phyloP scores from a whole-genome alignment of 2,888 invertebrate species.

The Rhogogaster chlorosoma region DNA sequence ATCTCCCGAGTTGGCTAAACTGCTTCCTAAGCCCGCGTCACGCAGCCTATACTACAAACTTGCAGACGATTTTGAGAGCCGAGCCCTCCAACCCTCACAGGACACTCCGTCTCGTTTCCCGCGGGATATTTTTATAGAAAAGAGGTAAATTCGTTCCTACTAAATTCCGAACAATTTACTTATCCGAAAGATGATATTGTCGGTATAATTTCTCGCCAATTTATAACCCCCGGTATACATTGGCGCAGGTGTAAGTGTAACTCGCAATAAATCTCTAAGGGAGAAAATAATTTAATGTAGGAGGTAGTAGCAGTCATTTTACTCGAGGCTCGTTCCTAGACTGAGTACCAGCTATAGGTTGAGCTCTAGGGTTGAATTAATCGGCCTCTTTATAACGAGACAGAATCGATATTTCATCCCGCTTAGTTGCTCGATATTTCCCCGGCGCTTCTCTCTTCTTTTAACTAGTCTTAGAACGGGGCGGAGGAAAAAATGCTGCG shows the following conservation, averaged over 20 bases:
- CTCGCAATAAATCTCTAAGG: conserved; percentile 28
- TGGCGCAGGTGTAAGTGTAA: conserved; percentile 16
- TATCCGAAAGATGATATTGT: not conserved
- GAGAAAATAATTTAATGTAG: conserved; percentile 20
- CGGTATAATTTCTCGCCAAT: not conserved
- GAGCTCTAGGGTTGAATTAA: conserved; percentile 36
- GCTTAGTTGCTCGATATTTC: conserved; percentile 10
- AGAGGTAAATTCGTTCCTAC: not conserved
- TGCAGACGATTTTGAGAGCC: conserved; percentile 6
- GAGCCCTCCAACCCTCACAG: not conserved
- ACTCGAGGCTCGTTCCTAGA: conserved; percentile 30
- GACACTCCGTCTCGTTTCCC: not conserved
- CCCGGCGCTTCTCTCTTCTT: conserved; percentile 18
- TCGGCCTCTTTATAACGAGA: conserved; percentile 46
- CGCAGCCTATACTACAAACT: conserved; percentile 4
- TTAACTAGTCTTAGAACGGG: conserved; percentile 15
- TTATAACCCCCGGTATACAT: not conserved
- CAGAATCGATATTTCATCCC: conserved; percentile 44
- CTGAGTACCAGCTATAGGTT: conserved; percentile 1
- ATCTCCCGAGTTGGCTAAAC: conserved; percentile 38
- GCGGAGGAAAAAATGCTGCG: conserved; percentile 34
- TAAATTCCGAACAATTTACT: not conserved
- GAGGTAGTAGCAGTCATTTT: conserved; percentile 8
- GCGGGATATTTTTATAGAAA: not conserved
- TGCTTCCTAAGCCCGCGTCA: conserved; percentile 26